Conservation (phyloP, 2,113 vertebrate genomes). For the Microcebus tavaratra region DNA sequence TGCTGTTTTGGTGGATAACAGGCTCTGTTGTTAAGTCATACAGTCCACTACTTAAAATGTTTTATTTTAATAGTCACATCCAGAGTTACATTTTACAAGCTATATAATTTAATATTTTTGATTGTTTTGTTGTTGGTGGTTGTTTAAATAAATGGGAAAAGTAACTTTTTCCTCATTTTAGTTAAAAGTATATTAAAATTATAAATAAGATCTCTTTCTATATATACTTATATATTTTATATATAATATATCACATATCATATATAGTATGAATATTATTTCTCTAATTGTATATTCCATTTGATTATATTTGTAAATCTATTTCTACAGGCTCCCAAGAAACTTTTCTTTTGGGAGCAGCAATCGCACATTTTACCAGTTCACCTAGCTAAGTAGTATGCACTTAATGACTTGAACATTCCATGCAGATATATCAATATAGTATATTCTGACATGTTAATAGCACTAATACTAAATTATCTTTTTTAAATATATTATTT, state of each 20-base stretch:
- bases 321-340: not conserved
- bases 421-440: not conserved
- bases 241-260: not conserved
- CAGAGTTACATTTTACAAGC: not conserved
- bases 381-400: not conserved
- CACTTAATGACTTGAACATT: not conserved
- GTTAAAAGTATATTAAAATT: not conserved
- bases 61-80: not conserved
- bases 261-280: not conserved
- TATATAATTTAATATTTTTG: not conserved
- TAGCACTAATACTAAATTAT: not conserved
- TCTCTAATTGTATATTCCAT: not conserved
- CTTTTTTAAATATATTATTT: not conserved
- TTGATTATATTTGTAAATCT: not conserved
- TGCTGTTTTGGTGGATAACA: too few relatives aligned
- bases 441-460: not conserved
- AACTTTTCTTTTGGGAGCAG: not conserved
- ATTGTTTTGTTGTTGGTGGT: not conserved
- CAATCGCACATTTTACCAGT: not conserved
- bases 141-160: not conserved
- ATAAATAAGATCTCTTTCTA: not conserved
- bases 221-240: not conserved
- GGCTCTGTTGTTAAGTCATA: not conserved
- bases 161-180: not conserved
- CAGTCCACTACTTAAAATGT: not conserved